These are phyloP conservation scores for Atherinomorus stipes DNA, from an alignment of 2,113 vertebrate species.

Conservation along the genomic window DNA sequence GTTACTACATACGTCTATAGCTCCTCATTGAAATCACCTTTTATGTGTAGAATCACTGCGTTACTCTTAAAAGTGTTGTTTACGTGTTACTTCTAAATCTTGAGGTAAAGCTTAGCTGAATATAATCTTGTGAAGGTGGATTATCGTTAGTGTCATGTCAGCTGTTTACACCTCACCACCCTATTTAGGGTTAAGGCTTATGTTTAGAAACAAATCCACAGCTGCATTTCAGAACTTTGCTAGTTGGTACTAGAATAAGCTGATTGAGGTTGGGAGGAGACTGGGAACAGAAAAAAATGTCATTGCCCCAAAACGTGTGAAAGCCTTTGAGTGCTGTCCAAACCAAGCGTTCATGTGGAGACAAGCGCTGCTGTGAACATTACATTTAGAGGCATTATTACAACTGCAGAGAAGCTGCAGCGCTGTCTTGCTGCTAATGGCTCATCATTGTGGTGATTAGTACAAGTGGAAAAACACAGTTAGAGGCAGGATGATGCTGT, in stretches of 20 bases:
- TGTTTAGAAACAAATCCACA: too few species aligned
- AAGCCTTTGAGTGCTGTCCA: not conserved
- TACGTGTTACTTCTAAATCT: not conserved
- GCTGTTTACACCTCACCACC: too few species aligned
- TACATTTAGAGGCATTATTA: slow-evolving; percentile 32
- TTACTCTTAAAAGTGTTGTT: not conserved
- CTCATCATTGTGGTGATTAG: slow-evolving; percentile 51
- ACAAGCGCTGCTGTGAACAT: slow-evolving; percentile 2
- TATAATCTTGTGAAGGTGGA: not conserved
- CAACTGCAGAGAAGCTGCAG: slow-evolving; percentile 32
- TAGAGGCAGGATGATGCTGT: slow-evolving; percentile 35
- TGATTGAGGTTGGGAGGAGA: not conserved
- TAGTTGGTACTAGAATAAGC: too few species aligned
- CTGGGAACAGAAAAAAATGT: not conserved
- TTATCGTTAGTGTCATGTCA: too few species aligned
- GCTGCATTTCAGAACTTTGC: too few species aligned
- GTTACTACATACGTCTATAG: not conserved
- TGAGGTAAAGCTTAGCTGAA: not conserved
- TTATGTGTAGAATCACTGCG: not conserved
- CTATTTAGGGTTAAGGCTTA: too few species aligned
- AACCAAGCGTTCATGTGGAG: not conserved
- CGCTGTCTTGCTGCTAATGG: slow-evolving; percentile 35
- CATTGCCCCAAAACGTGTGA: not conserved
- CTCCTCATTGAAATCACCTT: not conserved
- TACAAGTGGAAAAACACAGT: slow-evolving; percentile 47